Evolutionary conservation across 2,797 vertebrate species (phyloP).

Genomic region (Bovichtus variegatus): DNA sequence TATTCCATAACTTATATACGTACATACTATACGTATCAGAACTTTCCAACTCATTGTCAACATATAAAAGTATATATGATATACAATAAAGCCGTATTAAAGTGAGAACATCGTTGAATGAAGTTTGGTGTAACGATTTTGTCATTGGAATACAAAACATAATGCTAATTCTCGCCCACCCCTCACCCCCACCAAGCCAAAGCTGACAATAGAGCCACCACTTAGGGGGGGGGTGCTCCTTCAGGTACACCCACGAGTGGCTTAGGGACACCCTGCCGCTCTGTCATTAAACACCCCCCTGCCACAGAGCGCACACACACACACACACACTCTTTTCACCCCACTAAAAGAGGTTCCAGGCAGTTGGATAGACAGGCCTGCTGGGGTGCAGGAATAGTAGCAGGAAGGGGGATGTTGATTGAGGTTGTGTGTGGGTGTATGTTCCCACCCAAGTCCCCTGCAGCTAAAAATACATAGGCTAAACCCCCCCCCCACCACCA

Average conservation of each 20-base stretch:
- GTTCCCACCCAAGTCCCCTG: constrained; percentile 63
- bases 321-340: constrained; percentile 36
- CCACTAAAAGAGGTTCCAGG: constrained; percentile 61
- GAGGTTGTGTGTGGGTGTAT: constrained; percentile 53
- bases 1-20: too few relatives aligned
- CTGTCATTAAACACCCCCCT: constrained; percentile 56
- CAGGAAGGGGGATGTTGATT: constrained; percentile 56
- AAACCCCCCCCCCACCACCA: not conserved
- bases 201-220: constrained; percentile 31
- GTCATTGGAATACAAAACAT: not conserved
- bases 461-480: constrained; percentile 59
- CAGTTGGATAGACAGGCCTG: constrained; percentile 54
- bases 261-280: constrained; percentile 59
- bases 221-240: constrained; percentile 12
- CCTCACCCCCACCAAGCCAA: not conserved
- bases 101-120: constrained; percentile 9
- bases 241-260: constrained; percentile 60
- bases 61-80: too few relatives aligned
- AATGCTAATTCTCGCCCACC: not conserved
- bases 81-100: not conserved
- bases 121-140: not conserved
- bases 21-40: too few relatives aligned
- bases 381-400: constrained; percentile 39
- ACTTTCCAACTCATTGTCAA: too few relatives aligned
- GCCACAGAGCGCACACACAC: not conserved